Evolutionary conservation across 2,797 vertebrate species (phyloP), one percentile per base, ranked within the genome.

Genomic region (Clarias platycephalus): DNA sequence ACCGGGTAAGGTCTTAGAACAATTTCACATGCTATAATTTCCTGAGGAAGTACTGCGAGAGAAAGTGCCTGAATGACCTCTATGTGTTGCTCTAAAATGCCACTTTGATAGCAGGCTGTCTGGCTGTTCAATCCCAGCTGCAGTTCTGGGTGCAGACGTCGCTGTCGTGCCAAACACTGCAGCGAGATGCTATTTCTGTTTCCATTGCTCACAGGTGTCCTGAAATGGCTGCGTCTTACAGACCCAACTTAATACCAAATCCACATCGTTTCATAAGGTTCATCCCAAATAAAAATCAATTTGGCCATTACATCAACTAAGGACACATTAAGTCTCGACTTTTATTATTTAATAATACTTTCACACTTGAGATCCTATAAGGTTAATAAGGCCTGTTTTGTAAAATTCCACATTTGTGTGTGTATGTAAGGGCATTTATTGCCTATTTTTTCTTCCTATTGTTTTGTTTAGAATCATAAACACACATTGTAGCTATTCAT

Each of bases 101-200:
- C 37, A 26, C 63, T 74, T 83, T 85, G 82, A 83, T 82, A 77
- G 76, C 31, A 71, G 64, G 66, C 63, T 84, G 78, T 80, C 80
- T 70, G 62, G 75, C 68, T 80, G 67, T 72, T 77, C 57, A 57
- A 75, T 80, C 83, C 77, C 80, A 86, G 80, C 82, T 68, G 71
- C 67, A 84, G 86, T 84, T 84, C 76, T 57, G 79, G 66, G 67
- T 84, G 83, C 79, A 84, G 81, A 72, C 71, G 66, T 93, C 90
- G 93, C 95, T 80, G 79, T 95, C 81, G 94, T 58, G 80, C 81
- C 80, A 68, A 76, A 68, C 83, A 76, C 60, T 86, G 83, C 81
- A 75, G 68, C 62, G 28, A 68, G 83, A 80, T 62, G 57, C 76
- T 80, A 28, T 60, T 80, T 78, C 76, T 63, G 76, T 80, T 49